phyloP scores from a whole-genome alignment of 2,888 invertebrate species.

The Mylabris sibirica region DNA sequence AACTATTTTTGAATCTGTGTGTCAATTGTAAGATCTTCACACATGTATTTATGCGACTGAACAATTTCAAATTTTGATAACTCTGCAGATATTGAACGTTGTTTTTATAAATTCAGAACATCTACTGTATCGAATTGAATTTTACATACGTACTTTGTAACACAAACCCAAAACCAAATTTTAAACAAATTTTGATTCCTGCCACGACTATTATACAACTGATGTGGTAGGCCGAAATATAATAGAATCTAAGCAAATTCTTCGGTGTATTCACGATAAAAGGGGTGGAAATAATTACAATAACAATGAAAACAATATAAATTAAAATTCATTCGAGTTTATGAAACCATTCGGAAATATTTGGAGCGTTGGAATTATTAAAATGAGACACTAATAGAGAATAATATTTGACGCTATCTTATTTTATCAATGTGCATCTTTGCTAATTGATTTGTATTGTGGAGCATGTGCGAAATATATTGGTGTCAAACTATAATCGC shows the following conservation, averaged over 20 bases:
- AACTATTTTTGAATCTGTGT: neutral
- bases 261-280: no score
- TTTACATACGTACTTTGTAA: neutral
- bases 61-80: neutral
- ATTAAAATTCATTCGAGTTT: neutral
- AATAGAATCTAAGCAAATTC: no score
- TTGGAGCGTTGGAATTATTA: conserved; percentile 2
- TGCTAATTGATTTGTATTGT: neutral
- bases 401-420: neutral
- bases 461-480: neutral
- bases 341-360: neutral
- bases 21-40: neutral
- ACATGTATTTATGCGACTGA: neutral
- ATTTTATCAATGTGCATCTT: neutral
- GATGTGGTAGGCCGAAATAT: no score
- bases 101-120: no score
- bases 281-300: no score
- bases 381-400: neutral
- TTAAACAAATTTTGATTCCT: neutral
- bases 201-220: no score
- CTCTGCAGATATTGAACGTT: no score
- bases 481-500: neutral
- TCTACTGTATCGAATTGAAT: neutral
- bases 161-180: neutral
- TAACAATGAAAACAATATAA: neutral